phyloP scores from a whole-genome alignment of 2,797 vertebrate species.

The Sebastes steindachneri region DNA sequence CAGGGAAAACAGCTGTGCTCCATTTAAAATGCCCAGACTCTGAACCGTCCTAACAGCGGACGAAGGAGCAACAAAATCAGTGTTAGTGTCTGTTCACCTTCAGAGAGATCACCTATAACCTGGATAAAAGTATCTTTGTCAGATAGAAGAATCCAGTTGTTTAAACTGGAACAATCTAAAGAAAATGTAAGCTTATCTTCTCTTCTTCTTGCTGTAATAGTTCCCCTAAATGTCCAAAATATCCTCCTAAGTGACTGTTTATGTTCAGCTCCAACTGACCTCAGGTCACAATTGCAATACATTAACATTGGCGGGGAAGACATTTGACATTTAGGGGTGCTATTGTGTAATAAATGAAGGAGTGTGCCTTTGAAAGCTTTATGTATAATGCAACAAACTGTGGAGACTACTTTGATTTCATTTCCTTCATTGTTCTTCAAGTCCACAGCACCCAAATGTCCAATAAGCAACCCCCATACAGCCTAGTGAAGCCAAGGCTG shows the following conservation, averaged over 20 bases:
- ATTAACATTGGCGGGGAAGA: background rate
- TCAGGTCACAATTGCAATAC: background rate
- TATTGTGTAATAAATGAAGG: background rate
- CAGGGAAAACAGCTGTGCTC: slow-evolving; percentile 85
- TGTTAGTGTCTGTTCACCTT: background rate
- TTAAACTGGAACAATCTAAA: background rate
- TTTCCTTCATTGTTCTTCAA: background rate
- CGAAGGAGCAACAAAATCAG: background rate
- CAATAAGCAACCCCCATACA: background rate
- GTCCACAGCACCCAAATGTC: background rate
- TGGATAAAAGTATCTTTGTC: background rate
- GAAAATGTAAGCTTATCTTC: background rate
- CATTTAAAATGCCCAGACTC: slow-evolving; percentile 83
- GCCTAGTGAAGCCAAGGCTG: background rate
- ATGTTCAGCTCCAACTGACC: background rate
- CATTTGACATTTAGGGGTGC: slow-evolving; percentile 20
- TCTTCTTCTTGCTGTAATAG: background rate
- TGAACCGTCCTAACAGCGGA: slow-evolving; percentile 79
- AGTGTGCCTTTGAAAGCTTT: background rate
- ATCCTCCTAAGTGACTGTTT: background rate
- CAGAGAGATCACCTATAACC: background rate
- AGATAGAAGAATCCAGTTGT: background rate
- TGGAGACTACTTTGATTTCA: background rate
- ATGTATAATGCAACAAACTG: background rate
- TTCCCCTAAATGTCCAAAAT: background rate